Base-by-base conservation (phyloP, 2,888 invertebrate species). In the Andrena flavipes region DNA sequence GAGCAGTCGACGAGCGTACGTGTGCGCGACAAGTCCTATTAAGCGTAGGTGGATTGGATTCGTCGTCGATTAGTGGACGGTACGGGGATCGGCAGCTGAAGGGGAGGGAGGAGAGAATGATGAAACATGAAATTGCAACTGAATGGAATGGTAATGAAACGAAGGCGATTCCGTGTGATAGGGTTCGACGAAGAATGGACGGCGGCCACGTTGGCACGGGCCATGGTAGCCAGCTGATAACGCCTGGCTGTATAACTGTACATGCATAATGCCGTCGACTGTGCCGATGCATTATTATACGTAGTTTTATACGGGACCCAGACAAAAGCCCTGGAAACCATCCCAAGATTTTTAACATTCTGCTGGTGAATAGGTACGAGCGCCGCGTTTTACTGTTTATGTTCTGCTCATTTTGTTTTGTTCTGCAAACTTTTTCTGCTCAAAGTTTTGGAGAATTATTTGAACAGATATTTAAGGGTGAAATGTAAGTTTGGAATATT, bases 61-160 rank as follows among this genome's bases (percentile, higher is more conserved):
- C 68, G 80, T 68, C 72, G 84, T 23, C 75, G 71, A 75, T 76
- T 68, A 75, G 79, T 13, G 74, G 48, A 23, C 13, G 49, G 33
- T 6, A 48, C 42, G 49, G 60, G 60, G 62, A n/a, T 49, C 13
- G 23, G 26, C 10, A 26, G 59, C 8, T 16, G 16, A 23, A 20
- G 59, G 8, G n/a, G 60, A 23, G 35, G 20, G 13, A n/a, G 20
- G 8, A 70, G 56, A 63, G 51, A n/a, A 75, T 76, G 85, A 87
- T 88, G 87, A 87, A 88, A 88, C 88, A 88, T 87, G 88, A 85
- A 88, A 89, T 89, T 83, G 89, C 86, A 63, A 81, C 73, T 88
- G 89, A 88, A 89, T 88, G 82, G 86, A 85, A 86, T 82, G 83
- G 85, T 89, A 89, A 89, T 89, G 86, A 85, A 88, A 88, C 85